Evolutionary conservation across 2,888 invertebrate genomes (phyloP).

Genomic region (Caenorhabditis doughertyi): DNA sequence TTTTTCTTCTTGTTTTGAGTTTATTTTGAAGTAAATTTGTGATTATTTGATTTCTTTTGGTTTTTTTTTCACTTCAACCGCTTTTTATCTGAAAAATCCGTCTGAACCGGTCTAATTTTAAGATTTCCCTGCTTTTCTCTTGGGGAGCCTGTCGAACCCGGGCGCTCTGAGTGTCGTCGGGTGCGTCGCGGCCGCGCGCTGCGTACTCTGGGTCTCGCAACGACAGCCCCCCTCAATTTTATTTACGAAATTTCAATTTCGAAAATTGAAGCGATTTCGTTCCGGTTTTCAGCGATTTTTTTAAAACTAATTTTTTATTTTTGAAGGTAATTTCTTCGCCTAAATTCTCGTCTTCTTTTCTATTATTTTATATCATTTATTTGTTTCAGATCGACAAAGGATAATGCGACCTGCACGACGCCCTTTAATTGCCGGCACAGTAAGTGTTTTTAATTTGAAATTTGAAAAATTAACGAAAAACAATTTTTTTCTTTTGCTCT

Average conservation of each 20-base stretch:
- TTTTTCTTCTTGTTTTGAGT: not conserved
- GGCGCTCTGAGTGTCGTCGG: constrained; percentile 7
- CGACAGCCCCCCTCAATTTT: not conserved
- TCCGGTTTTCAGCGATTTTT: too few relatives aligned
- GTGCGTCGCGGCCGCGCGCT: constrained; percentile 52
- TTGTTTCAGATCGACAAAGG: constrained; percentile 1
- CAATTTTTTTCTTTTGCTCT: constrained; percentile 18
- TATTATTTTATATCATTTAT: too few relatives aligned
- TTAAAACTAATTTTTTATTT: too few relatives aligned
- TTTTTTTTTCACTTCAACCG: not conserved
- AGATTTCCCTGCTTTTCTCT: not conserved
- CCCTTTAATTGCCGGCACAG: not conserved
- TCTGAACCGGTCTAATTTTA: not conserved
- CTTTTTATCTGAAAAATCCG: not conserved
- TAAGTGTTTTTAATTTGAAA: constrained; percentile 32
- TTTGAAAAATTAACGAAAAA: constrained; percentile 4
- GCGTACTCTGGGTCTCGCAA: constrained; percentile 44
- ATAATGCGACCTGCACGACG: constrained; percentile 14
- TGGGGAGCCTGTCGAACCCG: not conserved
- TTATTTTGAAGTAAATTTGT: not conserved
- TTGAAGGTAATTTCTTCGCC: not conserved
- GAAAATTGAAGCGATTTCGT: too few relatives aligned
- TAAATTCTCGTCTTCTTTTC: not conserved
- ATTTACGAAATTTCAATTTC: constrained; percentile 35
- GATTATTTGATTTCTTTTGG: not conserved